These are phyloP conservation scores for Autographa pulchrina DNA, from an alignment of 2,888 invertebrate species.

Conservation along the genomic window DNA sequence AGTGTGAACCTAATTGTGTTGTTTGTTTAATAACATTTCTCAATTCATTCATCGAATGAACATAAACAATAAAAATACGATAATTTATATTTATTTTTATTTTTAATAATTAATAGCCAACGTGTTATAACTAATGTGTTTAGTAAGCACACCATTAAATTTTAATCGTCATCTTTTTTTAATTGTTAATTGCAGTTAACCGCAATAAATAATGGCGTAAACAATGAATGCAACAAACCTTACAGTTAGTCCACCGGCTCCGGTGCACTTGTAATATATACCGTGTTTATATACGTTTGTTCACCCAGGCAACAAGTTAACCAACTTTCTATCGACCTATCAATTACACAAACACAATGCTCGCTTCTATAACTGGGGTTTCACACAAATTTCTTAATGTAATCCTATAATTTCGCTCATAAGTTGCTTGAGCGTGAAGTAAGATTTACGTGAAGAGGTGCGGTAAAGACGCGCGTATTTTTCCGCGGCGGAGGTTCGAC, in stretches of 20 bases:
- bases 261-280: conserved; percentile 68
- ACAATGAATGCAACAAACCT: conserved; percentile 72
- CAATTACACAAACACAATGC: conserved; percentile 72
- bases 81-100: too few species aligned
- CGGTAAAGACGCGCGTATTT: conserved; percentile 73
- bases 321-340: conserved; percentile 73
- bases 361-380: conserved; percentile 58
- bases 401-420: conserved; percentile 57
- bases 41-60: background rate
- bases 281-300: conserved; percentile 66
- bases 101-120: background rate
- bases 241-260: conserved; percentile 77
- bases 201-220: conserved; percentile 34
- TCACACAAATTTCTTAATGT: conserved; percentile 66
- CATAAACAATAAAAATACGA: too few species aligned
- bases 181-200: conserved; percentile 9
- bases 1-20: background rate
- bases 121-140: background rate
- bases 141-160: too few species aligned
- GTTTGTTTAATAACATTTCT: background rate
- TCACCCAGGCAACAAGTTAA: conserved; percentile 66
- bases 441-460: conserved; percentile 29
- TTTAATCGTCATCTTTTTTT: background rate
- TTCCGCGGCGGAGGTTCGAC: conserved; percentile 72
- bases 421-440: conserved; percentile 53